Base-by-base conservation (phyloP, 2,113 vertebrate genomes). In the Alligator mississippiensis region DNA sequence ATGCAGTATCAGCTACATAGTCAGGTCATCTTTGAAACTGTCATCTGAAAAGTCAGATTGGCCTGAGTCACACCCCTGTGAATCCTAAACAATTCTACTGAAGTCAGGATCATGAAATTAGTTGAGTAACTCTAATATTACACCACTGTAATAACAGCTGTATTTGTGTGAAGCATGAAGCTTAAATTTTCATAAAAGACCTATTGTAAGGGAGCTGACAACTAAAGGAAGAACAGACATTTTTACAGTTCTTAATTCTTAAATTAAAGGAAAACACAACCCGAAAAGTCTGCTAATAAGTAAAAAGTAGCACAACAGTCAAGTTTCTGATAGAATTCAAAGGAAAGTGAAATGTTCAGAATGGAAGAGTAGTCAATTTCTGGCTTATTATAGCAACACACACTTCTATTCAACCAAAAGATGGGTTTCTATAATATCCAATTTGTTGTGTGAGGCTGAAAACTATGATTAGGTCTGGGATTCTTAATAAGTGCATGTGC, bases 11-110 rank as follows among this genome's bases (percentile, higher is more conserved):
- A 82, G 30, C 30, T 86, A 63, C 27, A 62, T 90, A 92, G 30
- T 82, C 77, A 88, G 92, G 93, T 60, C n/a, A 16, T 17, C 19
- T 70, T 70, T 91, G 80, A 88, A 90, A 90, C 88, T 82, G 84
- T 72, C 19, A 81, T 66, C 59, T 77, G 72, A 84, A 88, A 85
- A 85, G 87, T 86, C 47, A 5, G 18, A 75, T 58, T 75, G 55
- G 66, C 76, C 79, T 90, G 63, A 92, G 90, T 38, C 79, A 90
- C 79, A 90, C 57, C 25, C 34, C 70, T 47, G 34, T 25, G 93
- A 93, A 85, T 83, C 57, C 28, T 64, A 60, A 87, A 79, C 57
- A 88, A 82, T 3, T 64, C 79, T 82, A 17, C 28, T 88, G 61
- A 78, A 92, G 79, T 87, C 94, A 85, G 13, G 28, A 55, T 13